A percentile compares a stretch with the other conserved stretches of the same genome.
Evolutionary conservation across 1,140 invertebrate genomes (phyloP).

Genomic region (Melanaphis sacchari): DNA sequence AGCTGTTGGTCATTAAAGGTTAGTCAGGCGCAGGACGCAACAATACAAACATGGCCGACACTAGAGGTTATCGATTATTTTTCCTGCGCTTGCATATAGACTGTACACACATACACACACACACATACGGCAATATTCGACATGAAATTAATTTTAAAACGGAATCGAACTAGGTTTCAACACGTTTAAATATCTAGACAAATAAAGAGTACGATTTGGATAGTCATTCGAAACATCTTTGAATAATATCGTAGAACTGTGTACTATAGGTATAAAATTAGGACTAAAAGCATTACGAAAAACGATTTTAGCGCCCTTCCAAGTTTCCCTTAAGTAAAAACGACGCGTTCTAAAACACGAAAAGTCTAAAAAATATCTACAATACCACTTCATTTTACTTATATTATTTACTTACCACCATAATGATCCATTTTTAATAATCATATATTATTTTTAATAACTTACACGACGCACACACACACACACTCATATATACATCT

Average conservation of each 20-base stretch:
- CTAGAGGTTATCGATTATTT: slow-evolving; percentile 51
- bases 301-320: background rate
- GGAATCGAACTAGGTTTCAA: background rate
- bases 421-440: background rate
- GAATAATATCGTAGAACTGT: background rate
- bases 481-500: background rate
- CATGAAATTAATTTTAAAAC: slow-evolving; percentile 18
- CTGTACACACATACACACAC: background rate
- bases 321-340: background rate
- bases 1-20: slow-evolving; percentile 49
- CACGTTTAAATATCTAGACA: background rate
- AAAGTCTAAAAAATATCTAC: background rate
- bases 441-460: background rate
- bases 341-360: background rate
- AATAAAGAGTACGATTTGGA: background rate
- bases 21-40: slow-evolving; percentile 57
- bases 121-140: background rate
- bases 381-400: background rate
- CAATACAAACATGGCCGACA: slow-evolving; percentile 55
- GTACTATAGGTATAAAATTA: background rate
- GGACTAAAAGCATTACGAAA: background rate
- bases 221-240: background rate
- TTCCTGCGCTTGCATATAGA: background rate
- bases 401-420: background rate
- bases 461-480: background rate